Evolutionary conservation across 2,797 vertebrate genomes (phyloP).

Genomic region (Phrynocephalus vlangalii): DNA sequence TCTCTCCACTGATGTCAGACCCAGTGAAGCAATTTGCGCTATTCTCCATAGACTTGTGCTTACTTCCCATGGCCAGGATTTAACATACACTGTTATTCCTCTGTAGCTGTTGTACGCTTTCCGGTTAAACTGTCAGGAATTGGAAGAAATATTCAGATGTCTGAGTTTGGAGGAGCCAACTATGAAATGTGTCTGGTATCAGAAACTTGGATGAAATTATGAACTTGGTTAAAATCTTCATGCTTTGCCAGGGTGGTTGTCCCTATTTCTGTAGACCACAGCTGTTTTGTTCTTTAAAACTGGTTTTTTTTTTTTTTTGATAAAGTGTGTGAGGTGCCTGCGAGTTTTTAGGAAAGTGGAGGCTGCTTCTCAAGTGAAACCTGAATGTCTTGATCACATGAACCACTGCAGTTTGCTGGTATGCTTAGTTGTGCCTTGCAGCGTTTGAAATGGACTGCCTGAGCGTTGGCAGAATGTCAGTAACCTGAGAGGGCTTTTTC

Average conservation of each 20-base stretch:
- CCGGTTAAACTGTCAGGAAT: background rate
- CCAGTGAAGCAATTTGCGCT: background rate
- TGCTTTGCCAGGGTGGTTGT: background rate
- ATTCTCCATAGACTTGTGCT: background rate
- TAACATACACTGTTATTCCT: background rate
- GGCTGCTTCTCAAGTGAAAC: background rate
- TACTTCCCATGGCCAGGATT: background rate
- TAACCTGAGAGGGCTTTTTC: constrained; percentile 12
- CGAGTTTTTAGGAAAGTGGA: background rate
- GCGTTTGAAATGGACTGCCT: background rate
- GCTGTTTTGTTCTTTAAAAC: background rate
- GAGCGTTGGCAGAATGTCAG: background rate
- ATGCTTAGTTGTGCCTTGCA: background rate
- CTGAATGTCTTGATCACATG: background rate
- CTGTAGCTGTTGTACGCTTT: background rate
- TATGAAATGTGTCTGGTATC: background rate
- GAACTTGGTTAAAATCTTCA: background rate
- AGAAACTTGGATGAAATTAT: background rate
- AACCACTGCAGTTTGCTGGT: background rate
- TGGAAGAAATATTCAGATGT: background rate
- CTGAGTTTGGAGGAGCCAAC: background rate
- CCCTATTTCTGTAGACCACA: background rate
- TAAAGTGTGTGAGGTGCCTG: too few species aligned
- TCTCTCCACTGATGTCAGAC: background rate
- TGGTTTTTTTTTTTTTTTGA: too few species aligned